Evolutionary conservation across 2,113 vertebrate species (phyloP).

Genomic region (Rhombomys opimus): DNA sequence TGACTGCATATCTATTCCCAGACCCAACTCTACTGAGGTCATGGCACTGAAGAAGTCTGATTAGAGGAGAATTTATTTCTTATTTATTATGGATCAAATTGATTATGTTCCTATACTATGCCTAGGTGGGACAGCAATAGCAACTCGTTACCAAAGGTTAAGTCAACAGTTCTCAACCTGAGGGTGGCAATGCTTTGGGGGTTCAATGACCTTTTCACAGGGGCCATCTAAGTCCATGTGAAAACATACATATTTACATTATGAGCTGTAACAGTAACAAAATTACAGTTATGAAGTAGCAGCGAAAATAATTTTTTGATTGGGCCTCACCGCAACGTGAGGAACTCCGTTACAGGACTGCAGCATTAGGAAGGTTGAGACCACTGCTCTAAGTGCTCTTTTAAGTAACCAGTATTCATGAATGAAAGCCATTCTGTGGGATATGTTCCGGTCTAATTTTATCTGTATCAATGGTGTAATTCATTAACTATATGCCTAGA

Average conservation of each 20-base stretch:
- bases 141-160: neutral
- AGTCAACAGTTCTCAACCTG: neutral
- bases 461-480: neutral
- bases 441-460: neutral
- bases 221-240: neutral
- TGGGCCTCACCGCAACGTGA: neutral
- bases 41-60: neutral
- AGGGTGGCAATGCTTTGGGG: neutral
- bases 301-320: neutral
- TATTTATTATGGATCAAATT: neutral
- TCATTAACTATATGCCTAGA: neutral
- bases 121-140: neutral
- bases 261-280: neutral
- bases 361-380: neutral
- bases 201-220: neutral
- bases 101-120: neutral
- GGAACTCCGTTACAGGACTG: neutral
- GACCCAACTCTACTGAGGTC: neutral
- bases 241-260: neutral
- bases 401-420: neutral
- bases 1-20: neutral
- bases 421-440: neutral
- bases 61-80: neutral
- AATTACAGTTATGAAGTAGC: neutral
- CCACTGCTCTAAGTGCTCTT: constrained; percentile 1